Percentiles rank a stretch among this genome's conserved stretches.
These are phyloP conservation scores for Pyrrhosoma nymphula DNA, from an alignment of 2,888 invertebrate genomes.

Conservation along the genomic window DNA sequence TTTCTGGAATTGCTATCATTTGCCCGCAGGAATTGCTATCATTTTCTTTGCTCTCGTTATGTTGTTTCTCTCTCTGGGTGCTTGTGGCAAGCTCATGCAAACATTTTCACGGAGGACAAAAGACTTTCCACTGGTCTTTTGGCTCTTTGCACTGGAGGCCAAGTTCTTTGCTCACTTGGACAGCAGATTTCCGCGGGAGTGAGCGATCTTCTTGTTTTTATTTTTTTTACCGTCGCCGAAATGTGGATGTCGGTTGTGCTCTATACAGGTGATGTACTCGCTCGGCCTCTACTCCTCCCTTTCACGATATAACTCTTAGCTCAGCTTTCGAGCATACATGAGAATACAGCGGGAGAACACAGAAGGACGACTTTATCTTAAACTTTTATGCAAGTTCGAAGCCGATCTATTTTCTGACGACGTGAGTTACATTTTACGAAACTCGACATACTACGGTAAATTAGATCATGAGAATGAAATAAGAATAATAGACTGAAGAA, in stretches of 20 bases:
- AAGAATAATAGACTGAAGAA: too few relatives aligned
- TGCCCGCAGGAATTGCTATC: not conserved
- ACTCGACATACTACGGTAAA: too few relatives aligned
- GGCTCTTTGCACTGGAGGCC: not conserved
- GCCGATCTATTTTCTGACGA: too few relatives aligned
- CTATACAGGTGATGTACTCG: too few relatives aligned
- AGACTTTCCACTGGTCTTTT: not conserved
- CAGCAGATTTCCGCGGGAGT: not conserved
- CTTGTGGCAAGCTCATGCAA: not conserved
- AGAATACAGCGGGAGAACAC: too few relatives aligned
- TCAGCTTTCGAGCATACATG: too few relatives aligned
- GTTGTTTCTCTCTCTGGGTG: not conserved
- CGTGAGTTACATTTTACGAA: too few relatives aligned
- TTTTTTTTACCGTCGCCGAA: not conserved
- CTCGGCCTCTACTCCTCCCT: too few relatives aligned
- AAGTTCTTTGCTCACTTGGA: not conserved
- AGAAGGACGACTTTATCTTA: too few relatives aligned
- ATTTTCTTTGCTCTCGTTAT: not conserved
- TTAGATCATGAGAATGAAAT: too few relatives aligned
- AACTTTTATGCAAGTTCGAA: too few relatives aligned
- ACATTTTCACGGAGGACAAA: not conserved
- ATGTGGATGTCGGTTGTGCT: not conserved
- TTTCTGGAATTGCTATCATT: not conserved
- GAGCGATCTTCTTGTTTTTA: not conserved
- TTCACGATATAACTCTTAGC: too few relatives aligned